A percentile compares a stretch with the other conserved stretches of the same genome.
Conservation (phyloP, 2,888 invertebrate species). For the Noctuana brunneofusca region DNA sequence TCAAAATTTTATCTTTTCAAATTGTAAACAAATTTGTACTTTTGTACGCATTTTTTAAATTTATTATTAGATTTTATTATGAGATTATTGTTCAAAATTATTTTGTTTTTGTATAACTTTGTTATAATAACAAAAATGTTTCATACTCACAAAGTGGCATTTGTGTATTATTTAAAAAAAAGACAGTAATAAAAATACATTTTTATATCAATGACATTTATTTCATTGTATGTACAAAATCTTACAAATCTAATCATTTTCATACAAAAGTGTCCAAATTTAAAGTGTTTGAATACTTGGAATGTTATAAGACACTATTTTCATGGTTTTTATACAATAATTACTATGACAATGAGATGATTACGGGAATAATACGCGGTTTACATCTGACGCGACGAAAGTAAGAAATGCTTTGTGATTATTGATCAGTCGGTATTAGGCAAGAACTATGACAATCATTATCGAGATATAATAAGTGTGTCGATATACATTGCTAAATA, state of each 20-base stretch:
- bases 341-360: conserved; percentile 57
- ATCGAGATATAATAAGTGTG: conserved; percentile 26
- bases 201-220: conserved; percentile 79
- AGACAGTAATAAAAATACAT: conserved; percentile 43
- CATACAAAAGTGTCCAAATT: conserved; percentile 82
- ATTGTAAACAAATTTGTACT: too few species aligned
- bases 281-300: conserved; percentile 77
- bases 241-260: conserved; percentile 78
- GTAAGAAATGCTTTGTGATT: conserved; percentile 27
- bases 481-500: neutral
- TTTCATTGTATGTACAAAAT: conserved; percentile 83
- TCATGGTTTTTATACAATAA: conserved; percentile 66
- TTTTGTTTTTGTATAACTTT: too few species aligned
- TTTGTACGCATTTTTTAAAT: too few species aligned
- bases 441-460: conserved; percentile 35
- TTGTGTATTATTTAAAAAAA: neutral
- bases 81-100: too few species aligned
- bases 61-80: too few species aligned
- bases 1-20: too few species aligned
- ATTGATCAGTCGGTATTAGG: conserved; percentile 40
- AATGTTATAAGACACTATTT: conserved; percentile 81
- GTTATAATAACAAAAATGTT: too few species aligned
- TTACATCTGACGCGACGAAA: conserved; percentile 49
- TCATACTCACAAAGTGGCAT: neutral
- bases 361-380: conserved; percentile 65